Base-by-base conservation (phyloP, 92 coral and sea anemone genomes). In the Palythoa grandiflora region DNA sequence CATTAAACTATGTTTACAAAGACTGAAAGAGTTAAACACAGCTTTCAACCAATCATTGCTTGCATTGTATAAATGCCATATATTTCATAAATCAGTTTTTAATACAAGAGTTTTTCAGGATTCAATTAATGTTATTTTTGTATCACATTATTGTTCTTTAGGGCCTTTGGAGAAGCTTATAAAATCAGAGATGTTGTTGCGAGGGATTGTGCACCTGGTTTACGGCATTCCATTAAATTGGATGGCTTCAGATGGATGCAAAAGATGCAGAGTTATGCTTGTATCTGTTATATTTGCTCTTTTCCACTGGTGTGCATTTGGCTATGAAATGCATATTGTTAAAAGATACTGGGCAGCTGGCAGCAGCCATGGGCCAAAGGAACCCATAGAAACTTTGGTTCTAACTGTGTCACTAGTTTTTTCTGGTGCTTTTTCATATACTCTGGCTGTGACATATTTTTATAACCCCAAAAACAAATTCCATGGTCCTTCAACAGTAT, bases 371-470 rank as follows among this genome's bases (percentile, higher is more conserved):
- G 78, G 77, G 59, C 91, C 91, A 36, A 78, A 83, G 51, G 81
- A 77, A 55, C 95, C 92, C 9, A 8, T 86, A 3, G 95, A 83
- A 87, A 84, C 93, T 13, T 54, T 93, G 51, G 75, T 93, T 20
- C 86, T 93, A 38, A 77, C 83, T 15, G 48, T 90, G 6, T 74
- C 93, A 9, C 86, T 90, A 21, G 68, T 77, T 39, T 65, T 88
- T 68, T 88, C 95, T 10, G 88, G 89, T 52, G 89, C 93, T 28
- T 80, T 83, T 61, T 87, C 95, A 3, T 93, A 87, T 71, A 88
- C 93, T 37, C 77, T 90, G 55, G 51, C 87, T 38, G 84, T 90
- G 11, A 37, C 88, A 77, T 93, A 93, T 59, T 93, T 93, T 86
- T 93, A 90, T 75, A 87, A 72, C 66, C 74, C 85, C 12, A 17